Conservation (phyloP, 2,888 invertebrate genomes). For the Andrena praecox region DNA sequence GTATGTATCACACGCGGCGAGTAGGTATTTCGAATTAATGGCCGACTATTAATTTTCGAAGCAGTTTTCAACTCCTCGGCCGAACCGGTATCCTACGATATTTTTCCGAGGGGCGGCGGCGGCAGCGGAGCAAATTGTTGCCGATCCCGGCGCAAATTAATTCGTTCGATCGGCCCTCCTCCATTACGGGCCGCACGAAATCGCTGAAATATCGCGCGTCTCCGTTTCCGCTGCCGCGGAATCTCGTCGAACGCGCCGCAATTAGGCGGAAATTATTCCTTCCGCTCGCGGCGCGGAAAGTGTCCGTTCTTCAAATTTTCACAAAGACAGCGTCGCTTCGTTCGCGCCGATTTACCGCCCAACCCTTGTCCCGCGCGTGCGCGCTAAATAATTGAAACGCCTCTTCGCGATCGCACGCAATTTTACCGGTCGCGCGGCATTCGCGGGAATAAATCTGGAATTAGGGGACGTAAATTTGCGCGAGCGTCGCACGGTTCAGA, state of each 20-base stretch:
- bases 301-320: slow-evolving; percentile 11
- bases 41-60: slow-evolving; percentile 66
- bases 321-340: not conserved
- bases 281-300: slow-evolving; percentile 31
- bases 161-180: slow-evolving; percentile 50
- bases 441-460: slow-evolving; percentile 36
- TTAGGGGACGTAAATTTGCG: slow-evolving; percentile 27
- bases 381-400: slow-evolving; percentile 21
- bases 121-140: slow-evolving; percentile 27
- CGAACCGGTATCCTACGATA: slow-evolving; percentile 41
- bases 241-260: slow-evolving; percentile 32
- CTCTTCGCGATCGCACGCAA: slow-evolving; percentile 20
- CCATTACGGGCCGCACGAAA: slow-evolving; percentile 17
- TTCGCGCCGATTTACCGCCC: slow-evolving; percentile 26
- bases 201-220: slow-evolving; percentile 42
- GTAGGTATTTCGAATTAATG: slow-evolving; percentile 65
- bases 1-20: slow-evolving; percentile 54
- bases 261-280: slow-evolving; percentile 46
- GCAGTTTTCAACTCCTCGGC: slow-evolving; percentile 64
- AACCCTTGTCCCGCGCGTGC: not conserved
- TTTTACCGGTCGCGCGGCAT: slow-evolving; percentile 23
- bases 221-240: slow-evolving; percentile 22
- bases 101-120: slow-evolving; percentile 29
- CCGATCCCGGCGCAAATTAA: slow-evolving; percentile 43
- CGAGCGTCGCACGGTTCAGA: slow-evolving; percentile 5